Conservation (phyloP, 1,140 invertebrate species). For the Polypedilum pembai region DNA sequence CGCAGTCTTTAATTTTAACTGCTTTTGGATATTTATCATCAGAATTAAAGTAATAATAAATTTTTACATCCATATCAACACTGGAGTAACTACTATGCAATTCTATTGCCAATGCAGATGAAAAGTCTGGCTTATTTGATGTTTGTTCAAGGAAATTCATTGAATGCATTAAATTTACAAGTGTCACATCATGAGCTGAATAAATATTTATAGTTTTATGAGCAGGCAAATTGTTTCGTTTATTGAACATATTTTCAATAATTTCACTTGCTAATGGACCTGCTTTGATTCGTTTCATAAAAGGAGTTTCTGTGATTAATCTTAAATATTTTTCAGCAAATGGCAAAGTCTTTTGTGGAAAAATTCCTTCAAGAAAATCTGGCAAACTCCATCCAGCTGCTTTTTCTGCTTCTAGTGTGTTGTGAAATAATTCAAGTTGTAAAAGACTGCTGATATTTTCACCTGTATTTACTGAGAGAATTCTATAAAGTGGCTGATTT, state of each 20-base stretch:
- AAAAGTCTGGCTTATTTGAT: constrained; percentile 58
- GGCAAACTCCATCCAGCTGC: constrained; percentile 59
- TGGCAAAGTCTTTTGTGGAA: constrained; percentile 57
- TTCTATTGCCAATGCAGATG: constrained; percentile 60
- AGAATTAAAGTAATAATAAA: constrained; percentile 43
- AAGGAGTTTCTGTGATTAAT: constrained; percentile 59
- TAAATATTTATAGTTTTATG: constrained; percentile 53
- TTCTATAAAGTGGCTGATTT: constrained; percentile 53
- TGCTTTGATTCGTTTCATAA: constrained; percentile 64
- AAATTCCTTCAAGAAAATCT: constrained; percentile 61
- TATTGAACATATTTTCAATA: constrained; percentile 43
- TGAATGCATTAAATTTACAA: constrained; percentile 60
- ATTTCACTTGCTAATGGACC: constrained; percentile 52
- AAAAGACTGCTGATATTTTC: constrained; percentile 55
- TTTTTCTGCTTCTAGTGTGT: constrained; percentile 62
- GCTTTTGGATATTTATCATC: constrained; percentile 42
- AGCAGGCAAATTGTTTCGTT: constrained; percentile 38
- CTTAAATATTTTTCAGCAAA: constrained; percentile 60
- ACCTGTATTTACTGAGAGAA: constrained; percentile 58
- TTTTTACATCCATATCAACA: constrained; percentile 46
- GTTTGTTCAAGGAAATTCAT: constrained; percentile 55
- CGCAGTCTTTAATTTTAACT: constrained; percentile 47
- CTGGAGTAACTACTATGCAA: constrained; percentile 46
- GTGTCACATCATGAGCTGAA: constrained; percentile 63
- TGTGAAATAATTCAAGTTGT: constrained; percentile 65